phyloP scores from a whole-genome alignment of 2,888 invertebrate species.

The Adelognathus sp. region DNA sequence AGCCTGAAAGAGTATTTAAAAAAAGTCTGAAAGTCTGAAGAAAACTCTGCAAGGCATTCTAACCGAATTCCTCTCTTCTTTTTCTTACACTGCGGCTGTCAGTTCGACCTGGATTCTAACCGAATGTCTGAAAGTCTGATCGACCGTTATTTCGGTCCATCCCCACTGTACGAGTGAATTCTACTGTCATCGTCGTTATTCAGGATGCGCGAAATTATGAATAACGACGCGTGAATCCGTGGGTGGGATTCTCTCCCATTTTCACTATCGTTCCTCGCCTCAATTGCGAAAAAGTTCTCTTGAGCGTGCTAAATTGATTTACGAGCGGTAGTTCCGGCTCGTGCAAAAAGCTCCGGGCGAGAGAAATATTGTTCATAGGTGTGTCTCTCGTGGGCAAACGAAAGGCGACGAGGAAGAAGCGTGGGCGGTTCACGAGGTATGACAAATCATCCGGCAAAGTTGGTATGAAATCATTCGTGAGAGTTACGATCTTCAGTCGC shows the following conservation, averaged over 20 bases:
- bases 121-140: neutral
- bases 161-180: neutral
- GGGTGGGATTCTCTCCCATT: neutral
- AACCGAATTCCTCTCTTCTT: too few species aligned
- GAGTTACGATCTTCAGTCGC: neutral
- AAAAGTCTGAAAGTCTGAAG: neutral
- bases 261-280: neutral
- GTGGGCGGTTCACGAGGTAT: constrained; percentile 38
- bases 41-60: too few species aligned
- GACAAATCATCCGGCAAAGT: constrained; percentile 43
- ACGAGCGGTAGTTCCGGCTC: neutral
- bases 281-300: neutral
- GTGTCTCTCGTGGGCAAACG: neutral
- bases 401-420: too few species aligned
- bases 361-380: constrained; percentile 7
- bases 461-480: constrained; percentile 27
- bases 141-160: neutral
- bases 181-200: neutral
- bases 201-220: neutral
- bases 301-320: neutral
- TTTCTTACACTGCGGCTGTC: too few species aligned
- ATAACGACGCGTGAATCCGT: neutral
- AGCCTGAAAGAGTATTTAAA: too few species aligned
- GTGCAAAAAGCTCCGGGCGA: neutral
- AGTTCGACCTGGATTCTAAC: too few species aligned